These are phyloP conservation scores for Ctenopoma multispine DNA, from an alignment of 2,797 vertebrate genomes.

Conservation along the genomic window DNA sequence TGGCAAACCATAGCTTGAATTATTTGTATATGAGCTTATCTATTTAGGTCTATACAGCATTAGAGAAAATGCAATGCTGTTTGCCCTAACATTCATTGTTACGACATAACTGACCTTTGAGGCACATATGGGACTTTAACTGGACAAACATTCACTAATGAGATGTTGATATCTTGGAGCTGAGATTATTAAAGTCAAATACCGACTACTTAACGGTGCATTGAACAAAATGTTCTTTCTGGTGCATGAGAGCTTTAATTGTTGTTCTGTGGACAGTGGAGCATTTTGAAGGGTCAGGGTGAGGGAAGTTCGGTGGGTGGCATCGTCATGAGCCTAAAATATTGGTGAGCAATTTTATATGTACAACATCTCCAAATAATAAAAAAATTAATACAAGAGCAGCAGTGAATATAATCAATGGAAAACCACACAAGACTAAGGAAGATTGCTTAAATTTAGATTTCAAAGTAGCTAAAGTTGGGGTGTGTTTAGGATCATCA, in stretches of 20 bases:
- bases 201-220: not conserved
- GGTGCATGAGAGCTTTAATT: not conserved
- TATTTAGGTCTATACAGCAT: not conserved
- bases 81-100: not conserved
- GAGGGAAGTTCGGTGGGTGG: not conserved
- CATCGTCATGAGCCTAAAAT: not conserved
- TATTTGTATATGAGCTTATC: not conserved
- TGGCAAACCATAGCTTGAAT: not conserved
- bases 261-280: not conserved
- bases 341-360: not conserved
- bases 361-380: not conserved
- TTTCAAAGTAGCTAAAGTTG: constrained; percentile 5
- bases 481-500: not conserved
- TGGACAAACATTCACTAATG: constrained; percentile 2
- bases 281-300: not conserved
- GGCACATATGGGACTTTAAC: not conserved
- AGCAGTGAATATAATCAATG: constrained; percentile 13
- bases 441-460: constrained; percentile 6
- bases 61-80: not conserved
- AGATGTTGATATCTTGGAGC: constrained; percentile 2
- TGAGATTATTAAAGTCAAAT: constrained; percentile 20
- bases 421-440: not conserved
- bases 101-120: constrained; percentile 24
- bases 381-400: not conserved
- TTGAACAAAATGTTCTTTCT: not conserved